A percentile compares a stretch with the other conserved stretches of the same genome.
Conservation (phyloP, 2,113 vertebrate species). For the Dasyprocta punctata region DNA sequence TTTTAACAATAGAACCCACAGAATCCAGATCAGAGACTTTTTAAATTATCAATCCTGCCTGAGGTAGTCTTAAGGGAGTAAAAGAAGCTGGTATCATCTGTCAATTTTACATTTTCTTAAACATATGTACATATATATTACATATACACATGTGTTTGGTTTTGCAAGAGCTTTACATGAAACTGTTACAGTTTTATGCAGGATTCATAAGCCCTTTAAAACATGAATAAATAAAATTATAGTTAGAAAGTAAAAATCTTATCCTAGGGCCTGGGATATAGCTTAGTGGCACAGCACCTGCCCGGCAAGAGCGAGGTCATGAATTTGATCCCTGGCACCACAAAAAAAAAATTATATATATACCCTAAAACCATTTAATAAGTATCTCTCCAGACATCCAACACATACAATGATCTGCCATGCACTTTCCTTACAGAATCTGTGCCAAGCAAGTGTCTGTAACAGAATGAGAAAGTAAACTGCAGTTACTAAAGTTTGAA, state of each 20-base stretch:
- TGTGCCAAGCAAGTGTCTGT: background rate
- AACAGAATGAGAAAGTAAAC: background rate
- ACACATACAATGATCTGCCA: background rate
- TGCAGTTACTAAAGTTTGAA: background rate
- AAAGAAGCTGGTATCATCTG: background rate
- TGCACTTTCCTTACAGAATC: background rate
- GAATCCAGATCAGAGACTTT: background rate
- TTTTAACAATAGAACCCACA: conserved; percentile 43
- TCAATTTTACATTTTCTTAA: conserved; percentile 40
- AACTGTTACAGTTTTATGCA: background rate
- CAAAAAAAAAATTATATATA: too few species aligned
- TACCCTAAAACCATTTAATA: background rate
- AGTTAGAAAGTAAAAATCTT: background rate
- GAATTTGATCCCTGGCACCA: too few species aligned
- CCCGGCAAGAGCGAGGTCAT: too few species aligned
- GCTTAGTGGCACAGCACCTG: too few species aligned
- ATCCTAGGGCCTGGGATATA: background rate
- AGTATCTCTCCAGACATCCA: background rate
- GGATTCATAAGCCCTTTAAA: background rate
- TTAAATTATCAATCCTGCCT: background rate
- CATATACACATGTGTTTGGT: background rate
- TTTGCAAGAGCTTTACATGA: background rate
- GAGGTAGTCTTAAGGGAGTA: background rate
- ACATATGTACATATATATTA: background rate
- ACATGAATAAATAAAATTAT: background rate